Evolutionary conservation across 1,140 invertebrate species (phyloP), one percentile per base, ranked within the genome.

Genomic region (Mizuhopecten yessoensis): DNA sequence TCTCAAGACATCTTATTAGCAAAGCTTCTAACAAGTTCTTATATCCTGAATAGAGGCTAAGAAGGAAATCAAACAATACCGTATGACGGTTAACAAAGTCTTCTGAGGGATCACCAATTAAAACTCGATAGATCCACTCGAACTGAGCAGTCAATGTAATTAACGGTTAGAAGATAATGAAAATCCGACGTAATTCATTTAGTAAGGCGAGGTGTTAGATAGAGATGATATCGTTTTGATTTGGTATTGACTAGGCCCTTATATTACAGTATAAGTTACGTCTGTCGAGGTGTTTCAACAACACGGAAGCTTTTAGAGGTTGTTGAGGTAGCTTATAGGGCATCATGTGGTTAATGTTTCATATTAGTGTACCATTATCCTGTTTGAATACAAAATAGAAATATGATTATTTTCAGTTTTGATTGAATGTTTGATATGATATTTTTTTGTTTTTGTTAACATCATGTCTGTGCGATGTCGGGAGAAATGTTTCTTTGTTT

Each of bases 1-100:
- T 92, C 90, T 92, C 75, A 33, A 87, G 87, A 88, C 75, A 88
- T 90, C 88, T 87, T 86, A 89, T 86, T 49, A 91, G 87, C 86
- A 88, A 90, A 90, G 87, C 90, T 33, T 86, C 36, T 88, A 88
- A 90, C 90, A 88, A 90, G 87, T 39, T 39, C n/a, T 33, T 34
- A 75, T 75, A 75, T 75, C 57, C 57, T 75, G 57, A n/a, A 17
- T 75, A 75, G 57, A 75, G 57, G n/a, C 9, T 17, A 75, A 49
- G 57, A 75, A 75, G 57, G 57, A 75, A 75, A 75, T 75, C 57
- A 17, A 75, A 75, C 57, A 75, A 75, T 75, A 75, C 57, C 9
- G 23, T 29, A 75, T 29, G 1, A 9, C n/a, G 57, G 0, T 75
- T 75, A 29, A 75, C 57, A 75, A 75, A 75, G 57, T 75, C n/a